phyloP scores from a whole-genome alignment of 2,797 vertebrate species.

The Zalophus californianus region DNA sequence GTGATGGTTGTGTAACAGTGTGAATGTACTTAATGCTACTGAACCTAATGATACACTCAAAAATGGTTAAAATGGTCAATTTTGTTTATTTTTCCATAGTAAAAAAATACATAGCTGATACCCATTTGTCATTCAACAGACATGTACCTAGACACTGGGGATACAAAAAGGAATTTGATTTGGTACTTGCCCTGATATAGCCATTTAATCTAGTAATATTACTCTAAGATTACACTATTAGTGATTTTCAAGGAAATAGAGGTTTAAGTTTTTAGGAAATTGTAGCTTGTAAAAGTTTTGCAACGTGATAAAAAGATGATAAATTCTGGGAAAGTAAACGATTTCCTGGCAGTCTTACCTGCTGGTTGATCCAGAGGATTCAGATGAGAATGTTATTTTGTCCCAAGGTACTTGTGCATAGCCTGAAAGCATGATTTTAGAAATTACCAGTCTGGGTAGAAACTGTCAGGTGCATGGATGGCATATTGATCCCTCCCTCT shows the following conservation, averaged over 20 bases:
- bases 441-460: neutral
- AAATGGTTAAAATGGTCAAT: neutral
- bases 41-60: neutral
- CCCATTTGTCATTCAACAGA: neutral
- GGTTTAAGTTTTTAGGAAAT: neutral
- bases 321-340: neutral
- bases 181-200: neutral
- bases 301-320: neutral
- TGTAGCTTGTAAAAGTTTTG: neutral
- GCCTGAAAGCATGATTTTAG: neutral
- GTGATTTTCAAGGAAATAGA: conserved; percentile 18
- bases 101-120: neutral
- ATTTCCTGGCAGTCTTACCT: neutral
- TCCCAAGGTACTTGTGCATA: neutral
- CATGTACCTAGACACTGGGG: neutral
- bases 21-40: neutral
- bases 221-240: neutral
- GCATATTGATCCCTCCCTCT: neutral
- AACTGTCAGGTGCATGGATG: neutral
- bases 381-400: neutral
- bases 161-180: conserved; percentile 52
- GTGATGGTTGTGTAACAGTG: neutral
- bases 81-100: neutral
- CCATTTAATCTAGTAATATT: neutral
- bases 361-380: neutral